These are phyloP conservation scores for Prunella himalayana DNA, from an alignment of 2,113 vertebrate species.

Conservation along the genomic window DNA sequence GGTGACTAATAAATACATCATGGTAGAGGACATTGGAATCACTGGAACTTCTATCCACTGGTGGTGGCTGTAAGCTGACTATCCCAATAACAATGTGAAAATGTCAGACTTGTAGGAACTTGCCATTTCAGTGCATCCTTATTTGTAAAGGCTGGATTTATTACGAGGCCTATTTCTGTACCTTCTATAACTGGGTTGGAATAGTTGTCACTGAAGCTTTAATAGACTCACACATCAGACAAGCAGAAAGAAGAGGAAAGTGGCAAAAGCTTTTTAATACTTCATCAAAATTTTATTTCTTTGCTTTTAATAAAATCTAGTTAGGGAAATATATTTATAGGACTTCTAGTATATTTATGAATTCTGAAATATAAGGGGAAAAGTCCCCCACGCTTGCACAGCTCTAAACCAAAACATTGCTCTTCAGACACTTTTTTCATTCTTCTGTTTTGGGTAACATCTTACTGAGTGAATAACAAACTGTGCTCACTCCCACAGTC, in stretches of 20 bases:
- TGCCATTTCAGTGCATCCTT: background rate
- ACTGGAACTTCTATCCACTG: background rate
- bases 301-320: conserved; percentile 16
- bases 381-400: background rate
- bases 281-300: conserved; percentile 18
- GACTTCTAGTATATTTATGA: background rate
- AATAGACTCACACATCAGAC: background rate
- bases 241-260: background rate
- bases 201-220: background rate
- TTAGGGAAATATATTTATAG: background rate
- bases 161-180: background rate
- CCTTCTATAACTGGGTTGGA: background rate
- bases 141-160: background rate
- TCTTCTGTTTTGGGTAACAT: background rate
- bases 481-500: background rate
- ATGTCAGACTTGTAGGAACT: background rate
- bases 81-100: background rate
- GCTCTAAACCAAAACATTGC: background rate
- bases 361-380: background rate
- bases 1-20: background rate
- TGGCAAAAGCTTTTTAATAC: conserved; percentile 20
- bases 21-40: background rate
- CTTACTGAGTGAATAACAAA: background rate
- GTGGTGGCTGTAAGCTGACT: background rate
- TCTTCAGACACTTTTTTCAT: background rate